Evolutionary conservation across 2,888 invertebrate species (phyloP).

Genomic region (Hydraecia micacea): DNA sequence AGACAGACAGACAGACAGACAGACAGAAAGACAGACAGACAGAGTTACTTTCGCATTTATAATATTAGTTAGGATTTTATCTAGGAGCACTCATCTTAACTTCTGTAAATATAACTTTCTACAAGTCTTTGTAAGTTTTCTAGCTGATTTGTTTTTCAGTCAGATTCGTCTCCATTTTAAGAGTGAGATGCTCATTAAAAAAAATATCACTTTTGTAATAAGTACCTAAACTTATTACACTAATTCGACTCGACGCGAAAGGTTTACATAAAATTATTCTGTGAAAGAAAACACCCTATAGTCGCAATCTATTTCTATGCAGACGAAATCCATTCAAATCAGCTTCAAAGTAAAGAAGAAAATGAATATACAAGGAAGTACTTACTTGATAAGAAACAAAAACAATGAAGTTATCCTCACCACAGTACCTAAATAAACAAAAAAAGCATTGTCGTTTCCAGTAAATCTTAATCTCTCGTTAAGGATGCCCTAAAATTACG

Average conservation of each 20-base stretch:
- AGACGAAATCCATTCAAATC: background rate
- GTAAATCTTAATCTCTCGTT: slow-evolving; percentile 23
- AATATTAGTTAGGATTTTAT: too few species aligned
- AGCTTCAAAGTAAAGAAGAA: background rate
- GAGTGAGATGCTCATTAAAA: background rate
- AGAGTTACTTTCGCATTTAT: too few species aligned
- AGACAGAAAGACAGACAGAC: too few species aligned
- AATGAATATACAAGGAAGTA: background rate
- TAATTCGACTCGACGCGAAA: background rate
- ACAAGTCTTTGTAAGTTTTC: background rate
- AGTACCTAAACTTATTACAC: background rate
- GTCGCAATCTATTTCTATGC: background rate
- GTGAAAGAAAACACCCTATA: background rate
- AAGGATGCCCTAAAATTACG: slow-evolving; percentile 67
- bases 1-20: too few species aligned
- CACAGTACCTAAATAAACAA: slow-evolving; percentile 2
- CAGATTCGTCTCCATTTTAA: background rate
- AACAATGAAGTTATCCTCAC: background rate
- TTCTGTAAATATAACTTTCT: background rate
- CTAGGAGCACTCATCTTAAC: background rate
- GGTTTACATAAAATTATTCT: background rate
- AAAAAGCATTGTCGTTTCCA: slow-evolving; percentile 48
- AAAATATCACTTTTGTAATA: background rate
- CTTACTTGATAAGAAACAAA: background rate
- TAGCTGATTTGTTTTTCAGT: background rate